Percentiles rank a stretch among this genome's conserved stretches.
These are phyloP conservation scores for Nasonia oneida DNA, from an alignment of 2,888 invertebrate species.

Conservation along the genomic window DNA sequence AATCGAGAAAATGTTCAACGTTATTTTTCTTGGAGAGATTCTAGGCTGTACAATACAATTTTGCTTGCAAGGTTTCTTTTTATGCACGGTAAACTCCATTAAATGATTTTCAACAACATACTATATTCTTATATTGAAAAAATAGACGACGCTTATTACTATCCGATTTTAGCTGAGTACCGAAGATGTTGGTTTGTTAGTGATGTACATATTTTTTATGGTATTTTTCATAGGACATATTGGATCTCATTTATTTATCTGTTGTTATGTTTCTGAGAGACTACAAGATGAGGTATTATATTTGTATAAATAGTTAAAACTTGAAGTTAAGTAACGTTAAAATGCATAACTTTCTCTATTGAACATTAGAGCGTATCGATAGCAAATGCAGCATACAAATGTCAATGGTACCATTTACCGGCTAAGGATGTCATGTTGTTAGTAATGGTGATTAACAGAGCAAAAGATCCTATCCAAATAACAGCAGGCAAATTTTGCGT, in stretches of 20 bases:
- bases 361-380: constrained; percentile 57
- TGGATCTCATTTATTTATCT: no score
- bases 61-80: constrained; percentile 69
- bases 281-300: no score
- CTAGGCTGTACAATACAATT: constrained; percentile 67
- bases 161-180: no score
- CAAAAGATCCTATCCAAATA: constrained; percentile 60
- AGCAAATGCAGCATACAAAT: constrained; percentile 28
- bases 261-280: no score
- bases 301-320: no score
- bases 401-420: constrained; percentile 62
- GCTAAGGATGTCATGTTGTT: constrained; percentile 58
- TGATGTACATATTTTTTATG: no score
- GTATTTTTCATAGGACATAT: no score
- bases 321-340: no score
- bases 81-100: constrained; percentile 65
- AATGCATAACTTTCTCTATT: background rate
- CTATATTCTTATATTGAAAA: no score
- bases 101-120: no score
- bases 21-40: constrained; percentile 68
- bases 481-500: constrained; percentile 64
- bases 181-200: no score
- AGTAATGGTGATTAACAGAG: constrained; percentile 61
- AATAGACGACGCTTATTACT: no score
- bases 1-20: constrained; percentile 69